Evolutionary conservation across 2,888 invertebrate species (phyloP).

Genomic region (Zhuqinia jingwanae): DNA sequence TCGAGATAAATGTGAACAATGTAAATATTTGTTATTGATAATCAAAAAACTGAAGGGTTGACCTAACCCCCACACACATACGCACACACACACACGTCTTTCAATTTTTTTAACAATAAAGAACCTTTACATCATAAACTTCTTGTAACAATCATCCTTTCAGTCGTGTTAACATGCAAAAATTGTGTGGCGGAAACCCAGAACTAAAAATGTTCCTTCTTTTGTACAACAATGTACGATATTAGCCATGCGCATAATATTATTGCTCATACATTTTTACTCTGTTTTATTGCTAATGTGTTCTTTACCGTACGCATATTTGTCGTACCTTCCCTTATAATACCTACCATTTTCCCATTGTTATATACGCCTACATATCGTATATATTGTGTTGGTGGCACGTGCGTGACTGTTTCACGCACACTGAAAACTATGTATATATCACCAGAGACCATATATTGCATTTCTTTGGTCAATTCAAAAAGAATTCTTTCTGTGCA

Average conservation of each 20-base stretch:
- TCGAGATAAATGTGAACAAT: conserved; percentile 24
- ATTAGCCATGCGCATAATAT: not conserved
- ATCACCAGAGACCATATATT: too few species aligned
- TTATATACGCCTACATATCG: conserved; percentile 59
- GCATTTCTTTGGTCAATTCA: conserved; percentile 1
- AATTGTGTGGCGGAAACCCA: conserved; percentile 39
- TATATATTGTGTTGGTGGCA: conserved; percentile 38
- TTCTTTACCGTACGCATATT: conserved; percentile 35
- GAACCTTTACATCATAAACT: not conserved
- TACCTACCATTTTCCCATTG: conserved; percentile 51
- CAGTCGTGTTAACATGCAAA: conserved; percentile 25
- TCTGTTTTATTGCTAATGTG: not conserved
- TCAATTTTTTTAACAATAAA: conserved; percentile 19
- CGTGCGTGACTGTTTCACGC: conserved; percentile 59
- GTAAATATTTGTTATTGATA: conserved; percentile 50
- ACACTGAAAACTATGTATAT: not conserved
- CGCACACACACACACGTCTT: too few species aligned
- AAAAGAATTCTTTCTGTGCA: not conserved
- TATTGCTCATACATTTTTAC: conserved; percentile 29
- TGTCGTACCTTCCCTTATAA: conserved; percentile 30
- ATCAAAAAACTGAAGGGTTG: not conserved
- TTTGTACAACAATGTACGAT: not conserved
- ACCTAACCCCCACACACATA: too few species aligned
- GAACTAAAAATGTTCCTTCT: conserved; percentile 47
- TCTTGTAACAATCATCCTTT: not conserved